These are phyloP conservation scores for Drosophila sp. DNA, from an alignment of 1,140 invertebrate genomes.

Conservation along the genomic window DNA sequence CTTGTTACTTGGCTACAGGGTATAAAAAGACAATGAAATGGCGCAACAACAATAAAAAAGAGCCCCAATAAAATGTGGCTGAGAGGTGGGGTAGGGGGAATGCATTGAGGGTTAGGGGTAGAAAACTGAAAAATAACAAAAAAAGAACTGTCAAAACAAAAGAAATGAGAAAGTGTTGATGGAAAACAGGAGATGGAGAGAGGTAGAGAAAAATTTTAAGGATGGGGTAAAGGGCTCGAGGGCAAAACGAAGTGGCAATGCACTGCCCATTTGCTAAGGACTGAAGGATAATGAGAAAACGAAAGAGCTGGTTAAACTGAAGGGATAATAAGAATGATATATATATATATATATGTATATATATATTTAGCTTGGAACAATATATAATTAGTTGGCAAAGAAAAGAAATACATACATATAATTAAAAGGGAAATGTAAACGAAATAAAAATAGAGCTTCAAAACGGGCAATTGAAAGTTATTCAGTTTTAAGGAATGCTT, in stretches of 20 bases:
- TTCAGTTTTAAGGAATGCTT: not conserved
- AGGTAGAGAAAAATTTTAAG: constrained; percentile 7
- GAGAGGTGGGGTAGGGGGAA: constrained; percentile 15
- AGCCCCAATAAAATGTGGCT: constrained; percentile 2
- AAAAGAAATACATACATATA: constrained; percentile 18
- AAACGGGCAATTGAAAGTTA: not conserved
- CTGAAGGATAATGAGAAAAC: constrained; percentile 28
- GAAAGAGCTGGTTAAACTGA: constrained; percentile 24
- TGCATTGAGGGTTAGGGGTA: constrained; percentile 23
- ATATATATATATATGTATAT: constrained; percentile 27
- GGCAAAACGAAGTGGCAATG: constrained; percentile 44
- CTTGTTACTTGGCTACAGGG: constrained; percentile 6
- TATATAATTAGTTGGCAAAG: not conserved
- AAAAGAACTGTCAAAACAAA: constrained; percentile 42
- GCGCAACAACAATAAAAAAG: constrained; percentile 40
- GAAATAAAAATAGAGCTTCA: not conserved
- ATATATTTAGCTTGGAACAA: constrained; percentile 1
- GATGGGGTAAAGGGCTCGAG: not conserved
- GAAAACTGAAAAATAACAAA: constrained; percentile 35
- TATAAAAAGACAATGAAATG: constrained; percentile 55
- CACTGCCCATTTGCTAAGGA: constrained; percentile 25
- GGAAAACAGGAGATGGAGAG: constrained; percentile 7
- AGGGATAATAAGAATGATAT: constrained; percentile 29
- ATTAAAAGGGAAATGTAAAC: constrained; percentile 33
- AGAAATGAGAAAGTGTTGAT: constrained; percentile 53